These are phyloP conservation scores for Drymodes brunneopygia DNA, from an alignment of 2,113 vertebrate genomes.

Conservation along the genomic window DNA sequence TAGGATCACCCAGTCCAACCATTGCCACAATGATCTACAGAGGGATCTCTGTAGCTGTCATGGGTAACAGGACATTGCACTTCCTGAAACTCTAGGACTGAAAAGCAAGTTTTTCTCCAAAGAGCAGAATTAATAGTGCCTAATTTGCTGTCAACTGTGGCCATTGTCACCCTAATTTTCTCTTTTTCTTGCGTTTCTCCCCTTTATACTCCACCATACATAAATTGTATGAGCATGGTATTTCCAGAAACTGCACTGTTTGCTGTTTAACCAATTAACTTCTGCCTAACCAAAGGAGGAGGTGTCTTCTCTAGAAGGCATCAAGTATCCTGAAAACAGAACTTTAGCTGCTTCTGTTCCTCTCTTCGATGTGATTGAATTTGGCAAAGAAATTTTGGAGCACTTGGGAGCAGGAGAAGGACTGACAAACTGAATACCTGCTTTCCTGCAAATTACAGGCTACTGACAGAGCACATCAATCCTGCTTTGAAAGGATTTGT, in stretches of 20 bases:
- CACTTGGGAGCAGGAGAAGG: neutral
- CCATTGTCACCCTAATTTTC: neutral
- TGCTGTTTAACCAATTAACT: neutral
- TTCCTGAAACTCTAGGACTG: neutral
- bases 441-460: neutral
- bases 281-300: neutral
- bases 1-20: neutral
- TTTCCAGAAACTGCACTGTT: neutral
- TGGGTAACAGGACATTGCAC: neutral
- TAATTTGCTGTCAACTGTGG: neutral
- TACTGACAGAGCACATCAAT: neutral
- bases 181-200: fast-evolving
- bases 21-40: neutral
- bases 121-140: neutral
- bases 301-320: neutral
- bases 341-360: neutral
- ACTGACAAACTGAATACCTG: neutral
- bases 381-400: neutral
- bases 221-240: neutral
- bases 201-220: neutral
- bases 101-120: neutral
- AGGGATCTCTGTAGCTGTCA: neutral
- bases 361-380: neutral
- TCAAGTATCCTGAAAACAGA: neutral
- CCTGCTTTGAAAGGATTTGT: neutral